These are phyloP conservation scores for Lindbergichthys nudifrons DNA, from an alignment of 2,797 vertebrate species.

Conservation along the genomic window DNA sequence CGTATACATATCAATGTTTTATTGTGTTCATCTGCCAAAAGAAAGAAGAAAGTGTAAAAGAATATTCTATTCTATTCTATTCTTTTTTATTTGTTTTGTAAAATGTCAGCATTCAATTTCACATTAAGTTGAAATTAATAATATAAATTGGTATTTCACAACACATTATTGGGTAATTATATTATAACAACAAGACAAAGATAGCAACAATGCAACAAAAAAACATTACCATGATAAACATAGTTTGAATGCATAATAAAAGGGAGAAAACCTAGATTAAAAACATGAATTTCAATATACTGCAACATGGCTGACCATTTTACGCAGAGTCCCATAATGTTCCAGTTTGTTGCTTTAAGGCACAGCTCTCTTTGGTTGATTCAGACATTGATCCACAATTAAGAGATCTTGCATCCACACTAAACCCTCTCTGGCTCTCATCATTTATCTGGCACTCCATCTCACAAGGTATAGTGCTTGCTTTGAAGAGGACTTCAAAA, in stretches of 20 bases:
- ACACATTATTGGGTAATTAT: background rate
- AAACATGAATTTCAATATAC: background rate
- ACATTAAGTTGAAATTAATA: background rate
- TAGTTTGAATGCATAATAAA: background rate
- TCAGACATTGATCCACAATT: conserved; percentile 52
- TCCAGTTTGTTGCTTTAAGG: background rate
- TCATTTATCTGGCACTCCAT: conserved; percentile 63
- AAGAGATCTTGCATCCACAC: conserved; percentile 45
- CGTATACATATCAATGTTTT: background rate
- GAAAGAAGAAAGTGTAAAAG: background rate
- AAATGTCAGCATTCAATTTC: background rate
- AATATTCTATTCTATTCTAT: background rate
- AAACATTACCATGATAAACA: background rate
- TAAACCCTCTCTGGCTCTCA: conserved; percentile 64
- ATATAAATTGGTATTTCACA: background rate
- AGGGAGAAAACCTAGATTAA: background rate
- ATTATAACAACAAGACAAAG: background rate
- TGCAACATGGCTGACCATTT: conserved; percentile 2
- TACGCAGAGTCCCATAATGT: background rate
- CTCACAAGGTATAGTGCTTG: conserved; percentile 54
- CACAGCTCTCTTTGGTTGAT: conserved; percentile 8
- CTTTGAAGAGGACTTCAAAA: conserved; percentile 81
- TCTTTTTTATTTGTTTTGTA: background rate
- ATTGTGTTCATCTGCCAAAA: background rate
- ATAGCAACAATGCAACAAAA: conserved; percentile 1